A percentile compares a stretch with the other conserved stretches of the same genome.
Evolutionary conservation across 2,888 invertebrate genomes (phyloP).

Genomic region (Thera obeliscata): DNA sequence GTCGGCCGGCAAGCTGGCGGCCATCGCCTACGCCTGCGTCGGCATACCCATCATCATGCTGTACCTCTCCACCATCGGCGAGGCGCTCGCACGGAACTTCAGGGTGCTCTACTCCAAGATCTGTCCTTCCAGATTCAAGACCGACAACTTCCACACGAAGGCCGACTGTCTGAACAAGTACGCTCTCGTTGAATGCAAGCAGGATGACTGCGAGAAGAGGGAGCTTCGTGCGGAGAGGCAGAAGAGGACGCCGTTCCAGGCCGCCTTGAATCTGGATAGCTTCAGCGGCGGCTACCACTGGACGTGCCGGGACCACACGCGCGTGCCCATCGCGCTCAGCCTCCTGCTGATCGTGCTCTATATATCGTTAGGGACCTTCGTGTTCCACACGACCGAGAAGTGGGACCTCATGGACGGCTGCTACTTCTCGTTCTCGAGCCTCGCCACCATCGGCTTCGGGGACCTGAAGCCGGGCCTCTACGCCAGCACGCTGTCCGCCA

Average conservation of each 20-base stretch:
- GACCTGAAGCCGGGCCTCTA: conserved; percentile 89
- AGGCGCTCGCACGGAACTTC: conserved; percentile 91
- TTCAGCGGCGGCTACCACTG: conserved; percentile 68
- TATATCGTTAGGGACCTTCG: conserved; percentile 93
- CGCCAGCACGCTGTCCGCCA: conserved; percentile 75
- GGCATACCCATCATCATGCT: conserved; percentile 95
- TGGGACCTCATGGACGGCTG: conserved; percentile 96
- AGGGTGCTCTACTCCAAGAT: conserved; percentile 87
- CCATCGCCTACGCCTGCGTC: conserved; percentile 92
- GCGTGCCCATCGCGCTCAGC: conserved; percentile 95
- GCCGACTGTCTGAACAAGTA: conserved; percentile 56
- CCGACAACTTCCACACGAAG: conserved; percentile 56
- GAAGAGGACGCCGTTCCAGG: conserved; percentile 72
- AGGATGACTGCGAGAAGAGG: conserved; percentile 54
- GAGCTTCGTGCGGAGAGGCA: conserved; percentile 52
- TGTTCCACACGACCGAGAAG: conserved; percentile 95
- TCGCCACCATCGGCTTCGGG: conserved; percentile 93
- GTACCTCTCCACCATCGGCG: conserved; percentile 94
- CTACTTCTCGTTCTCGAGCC: conserved; percentile 91
- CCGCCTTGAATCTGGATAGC: conserved; percentile 73
- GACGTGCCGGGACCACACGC: conserved; percentile 85
- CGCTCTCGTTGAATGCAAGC: conserved; percentile 51
- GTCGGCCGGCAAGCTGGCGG: conserved; percentile 90
- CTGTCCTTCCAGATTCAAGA: conserved; percentile 57
- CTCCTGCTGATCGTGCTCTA: conserved; percentile 93